These are phyloP conservation scores for Pygoscelis antarcticus DNA, from an alignment of 2,113 vertebrate genomes.

Conservation along the genomic window DNA sequence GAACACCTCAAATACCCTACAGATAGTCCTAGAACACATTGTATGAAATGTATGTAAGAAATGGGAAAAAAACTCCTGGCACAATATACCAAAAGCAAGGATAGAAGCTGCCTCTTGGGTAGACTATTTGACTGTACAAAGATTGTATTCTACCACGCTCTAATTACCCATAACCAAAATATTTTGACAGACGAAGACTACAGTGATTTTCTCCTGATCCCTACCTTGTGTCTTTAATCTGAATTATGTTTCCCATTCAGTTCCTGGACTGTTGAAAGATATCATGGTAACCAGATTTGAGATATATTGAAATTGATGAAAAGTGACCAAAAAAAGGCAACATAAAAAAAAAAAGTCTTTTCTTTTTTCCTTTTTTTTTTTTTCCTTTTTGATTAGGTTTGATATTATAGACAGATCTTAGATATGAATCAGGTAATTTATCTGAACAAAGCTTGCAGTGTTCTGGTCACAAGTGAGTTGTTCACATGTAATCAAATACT, in stretches of 20 bases:
- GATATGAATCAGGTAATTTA: not conserved
- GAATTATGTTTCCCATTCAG: not conserved
- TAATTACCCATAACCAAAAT: not conserved
- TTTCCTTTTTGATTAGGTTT: not conserved
- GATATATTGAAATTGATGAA: not conserved
- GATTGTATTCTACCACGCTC: not conserved
- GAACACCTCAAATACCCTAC: not conserved
- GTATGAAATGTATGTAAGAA: not conserved
- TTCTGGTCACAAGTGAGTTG: not conserved
- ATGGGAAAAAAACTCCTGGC: not conserved
- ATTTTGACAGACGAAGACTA: not conserved
- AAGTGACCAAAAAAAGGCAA: not conserved
- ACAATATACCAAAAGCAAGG: not conserved
- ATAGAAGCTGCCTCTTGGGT: not conserved
- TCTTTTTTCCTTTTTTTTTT: too few relatives aligned
- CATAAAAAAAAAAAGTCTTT: not conserved
- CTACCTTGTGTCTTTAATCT: not conserved
- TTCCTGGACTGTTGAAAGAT: not conserved
- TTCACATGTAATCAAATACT: not conserved
- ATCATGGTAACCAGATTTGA: not conserved
- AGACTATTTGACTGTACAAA: not conserved
- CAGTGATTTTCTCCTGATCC: not conserved
- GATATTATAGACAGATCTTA: not conserved
- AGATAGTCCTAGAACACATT: not conserved
- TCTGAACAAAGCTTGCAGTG: not conserved